Evolutionary conservation across 1,140 invertebrate genomes (phyloP).

Genomic region (Kradibia gibbosae): DNA sequence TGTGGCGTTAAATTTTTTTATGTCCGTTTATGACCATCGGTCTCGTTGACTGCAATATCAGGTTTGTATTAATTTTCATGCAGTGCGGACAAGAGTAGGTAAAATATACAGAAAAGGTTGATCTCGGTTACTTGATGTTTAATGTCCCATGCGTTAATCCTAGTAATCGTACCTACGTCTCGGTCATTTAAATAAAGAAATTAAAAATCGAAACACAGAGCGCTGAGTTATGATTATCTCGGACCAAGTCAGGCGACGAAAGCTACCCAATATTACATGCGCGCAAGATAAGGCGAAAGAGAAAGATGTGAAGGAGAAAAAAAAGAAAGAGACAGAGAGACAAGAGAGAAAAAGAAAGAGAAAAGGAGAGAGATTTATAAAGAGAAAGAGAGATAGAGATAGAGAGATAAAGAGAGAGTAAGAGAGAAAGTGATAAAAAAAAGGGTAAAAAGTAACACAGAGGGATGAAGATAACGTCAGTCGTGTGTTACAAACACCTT

Average conservation of each 20-base stretch:
- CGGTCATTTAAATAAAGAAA: slow-evolving; percentile 18
- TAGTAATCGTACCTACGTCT: neutral
- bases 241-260: slow-evolving; percentile 2
- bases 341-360: neutral
- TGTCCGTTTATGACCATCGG: too few species aligned
- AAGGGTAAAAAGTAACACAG: slow-evolving; percentile 1
- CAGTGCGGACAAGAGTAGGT: neutral
- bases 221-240: slow-evolving; percentile 1
- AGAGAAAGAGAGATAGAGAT: neutral
- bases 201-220: slow-evolving; percentile 16
- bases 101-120: neutral
- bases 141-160: neutral
- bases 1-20: slow-evolving; percentile 36
- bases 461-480: neutral
- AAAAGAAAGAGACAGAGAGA: neutral
- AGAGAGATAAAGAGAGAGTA: neutral
- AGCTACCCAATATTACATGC: neutral
- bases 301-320: too few species aligned
- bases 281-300: too few species aligned
- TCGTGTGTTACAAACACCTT: slow-evolving; percentile 27
- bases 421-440: neutral
- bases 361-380: slow-evolving; percentile 9
- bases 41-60: neutral
- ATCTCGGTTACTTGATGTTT: neutral
- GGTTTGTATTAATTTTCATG: slow-evolving; percentile 4